A percentile compares a stretch with the other conserved stretches of the same genome.
These are phyloP conservation scores for Cecidostiba fungosa DNA, from an alignment of 2,888 invertebrate species.

Conservation along the genomic window DNA sequence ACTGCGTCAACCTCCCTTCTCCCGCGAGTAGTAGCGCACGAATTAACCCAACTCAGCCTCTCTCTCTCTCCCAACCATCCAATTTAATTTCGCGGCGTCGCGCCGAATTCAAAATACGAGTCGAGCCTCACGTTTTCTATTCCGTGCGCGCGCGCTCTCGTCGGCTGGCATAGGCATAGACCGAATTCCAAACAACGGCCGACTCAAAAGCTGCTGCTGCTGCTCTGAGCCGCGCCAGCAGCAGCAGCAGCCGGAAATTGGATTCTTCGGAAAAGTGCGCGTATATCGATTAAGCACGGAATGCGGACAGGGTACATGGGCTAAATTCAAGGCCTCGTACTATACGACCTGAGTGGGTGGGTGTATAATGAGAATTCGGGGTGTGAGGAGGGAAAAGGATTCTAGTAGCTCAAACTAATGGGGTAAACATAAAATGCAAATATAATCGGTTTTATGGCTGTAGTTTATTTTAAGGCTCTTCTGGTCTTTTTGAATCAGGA, in stretches of 20 bases:
- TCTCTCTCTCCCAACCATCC: background rate
- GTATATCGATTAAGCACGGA: constrained; percentile 57
- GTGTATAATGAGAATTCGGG: constrained; percentile 3
- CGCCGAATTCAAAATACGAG: constrained; percentile 56
- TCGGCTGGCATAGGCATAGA: constrained; percentile 42
- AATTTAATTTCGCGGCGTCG: constrained; percentile 46
- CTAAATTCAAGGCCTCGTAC: background rate
- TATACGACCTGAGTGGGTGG: background rate
- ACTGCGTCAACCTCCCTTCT: background rate
- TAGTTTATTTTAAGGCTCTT: background rate
- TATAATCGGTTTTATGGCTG: background rate
- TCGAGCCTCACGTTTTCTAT: constrained; percentile 54
- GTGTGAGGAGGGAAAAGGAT: background rate
- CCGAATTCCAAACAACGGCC: constrained; percentile 51
- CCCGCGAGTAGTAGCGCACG: background rate
- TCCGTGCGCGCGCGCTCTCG: constrained; percentile 23
- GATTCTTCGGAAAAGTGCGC: constrained; percentile 56
- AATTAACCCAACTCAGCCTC: background rate
- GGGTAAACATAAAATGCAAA: constrained; percentile 13
- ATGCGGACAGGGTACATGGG: constrained; percentile 22
- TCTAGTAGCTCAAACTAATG: background rate
- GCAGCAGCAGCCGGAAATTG: constrained; percentile 50
- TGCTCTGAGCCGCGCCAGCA: constrained; percentile 9
- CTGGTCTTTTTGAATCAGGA: too few species aligned
- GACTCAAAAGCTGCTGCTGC: constrained; percentile 43